Evolutionary conservation across 2,888 invertebrate genomes (phyloP), one percentile per base, ranked within the genome.

Genomic region (Minunthozetes semirufus): DNA sequence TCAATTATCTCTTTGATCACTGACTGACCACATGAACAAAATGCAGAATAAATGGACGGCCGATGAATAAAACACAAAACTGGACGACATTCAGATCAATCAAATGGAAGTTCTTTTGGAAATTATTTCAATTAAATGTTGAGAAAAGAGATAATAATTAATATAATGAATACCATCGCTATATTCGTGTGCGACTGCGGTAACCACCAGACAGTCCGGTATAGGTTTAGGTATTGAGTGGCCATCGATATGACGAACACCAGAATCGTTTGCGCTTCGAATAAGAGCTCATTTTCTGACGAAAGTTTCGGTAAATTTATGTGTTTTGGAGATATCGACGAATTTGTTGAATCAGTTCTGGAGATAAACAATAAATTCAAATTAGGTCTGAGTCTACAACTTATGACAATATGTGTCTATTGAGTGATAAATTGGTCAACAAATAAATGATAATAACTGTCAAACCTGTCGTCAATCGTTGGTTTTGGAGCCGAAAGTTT

Each of bases 181-280:
- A 93, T 91, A 80, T 88, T 89, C 76, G 90, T 91, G 82, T 93
- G 90, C 0, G 95, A 94, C 82, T 96, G 90, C 0, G 95, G 94
- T 73, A 97, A 83, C 98, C 98, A 99, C 95, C 96, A 99, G 17
- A 93, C 91, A 1, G 94, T 95, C 79, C 94, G 88, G 82, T 98
- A 98, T 50, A 98, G 86, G 85, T 98, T 94, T 59, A 98, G 86
- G 82, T 95, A 93, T 84, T 99, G 98, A 75, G 96, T 86, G 74
- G 89, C 83, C 27, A 92, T 89, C 0, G 91, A 89, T 61, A 91
- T 86, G 33, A 90, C 83, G 0, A 90, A 90, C 82, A 92, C 93
- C 15, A 90, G 83, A 82, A 94, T 90, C 82, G 93, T 89, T 81
- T 94, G 87, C 1, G 88, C 84, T 84, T 97, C 96, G 85, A 94